Evolutionary conservation across 2,888 invertebrate species (phyloP), one percentile per base, ranked within the genome.

Genomic region (Microctonus hyperodae): DNA sequence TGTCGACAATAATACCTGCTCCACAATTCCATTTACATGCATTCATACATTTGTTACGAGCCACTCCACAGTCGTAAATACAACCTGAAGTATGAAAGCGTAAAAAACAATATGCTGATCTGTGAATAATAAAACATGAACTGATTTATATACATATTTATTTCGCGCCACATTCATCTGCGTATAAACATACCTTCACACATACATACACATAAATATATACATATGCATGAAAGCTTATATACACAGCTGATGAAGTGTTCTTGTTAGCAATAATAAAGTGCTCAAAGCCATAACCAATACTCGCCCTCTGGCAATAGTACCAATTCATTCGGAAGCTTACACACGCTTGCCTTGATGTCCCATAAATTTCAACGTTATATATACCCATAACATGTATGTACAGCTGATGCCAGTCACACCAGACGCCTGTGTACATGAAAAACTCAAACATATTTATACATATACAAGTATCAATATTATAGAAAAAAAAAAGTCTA

Each of bases 201-300:
- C 22, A 50, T 40, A 50, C n/a, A 16, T 16, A 10, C n/a, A n/a
- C 48, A n/a, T n/a, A n/a, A n/a, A n/a, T n/a, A 48, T n/a, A 48
- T 48, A n/a, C 5, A 57, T 28, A 7, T 28, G 28, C 7, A 7
- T 28, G 5, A 7, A 28, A 28, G 28, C 28, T 28, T 7, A 28
- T 7, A 28, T 28, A 59, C 23, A 25, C 23, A 16, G 3, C 20
- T 51, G 37, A 65, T 65, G 55, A 48, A 65, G 51, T 60, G 40
- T 51, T 31, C 65, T 59, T 37, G 59, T 53, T 57, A 59, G 44
- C 25, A 51, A 22, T 53, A 60, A 65, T 65, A 65, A 65, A 60
- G 33, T 31, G n/a, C 28, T 65, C 44, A 60, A n/a, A n/a, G 3
- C 28, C 28, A 28, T 25, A 40, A 59, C 28, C 44, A 59, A 65